Conservation (phyloP, 2,888 invertebrate species). For the Incurvaria masculella region DNA sequence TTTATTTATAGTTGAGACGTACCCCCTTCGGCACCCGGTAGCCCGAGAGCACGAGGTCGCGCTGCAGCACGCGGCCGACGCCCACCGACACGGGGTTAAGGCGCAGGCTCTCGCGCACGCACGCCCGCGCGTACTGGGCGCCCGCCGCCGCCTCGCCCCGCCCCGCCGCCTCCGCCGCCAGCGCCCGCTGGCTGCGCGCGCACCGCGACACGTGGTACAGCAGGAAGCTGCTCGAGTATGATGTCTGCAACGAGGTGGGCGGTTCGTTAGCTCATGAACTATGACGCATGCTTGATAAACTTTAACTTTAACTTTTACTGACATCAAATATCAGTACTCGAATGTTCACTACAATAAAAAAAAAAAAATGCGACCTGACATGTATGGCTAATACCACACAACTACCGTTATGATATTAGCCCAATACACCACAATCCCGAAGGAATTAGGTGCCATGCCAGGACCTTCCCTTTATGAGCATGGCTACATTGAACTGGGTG, state of each 20-base stretch:
- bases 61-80: constrained; percentile 69
- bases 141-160: constrained; percentile 56
- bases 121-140: constrained; percentile 72
- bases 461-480: too few species aligned
- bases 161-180: constrained; percentile 43
- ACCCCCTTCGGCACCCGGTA: constrained; percentile 76
- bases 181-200: constrained; percentile 59
- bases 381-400: too few species aligned
- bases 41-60: constrained; percentile 66
- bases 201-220: constrained; percentile 78
- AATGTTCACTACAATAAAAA: not conserved
- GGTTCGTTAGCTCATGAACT: too few species aligned
- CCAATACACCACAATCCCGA: too few species aligned
- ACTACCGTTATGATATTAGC: too few species aligned
- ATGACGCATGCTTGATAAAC: too few species aligned
- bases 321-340: too few species aligned
- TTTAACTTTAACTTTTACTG: too few species aligned
- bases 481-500: too few species aligned
- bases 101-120: constrained; percentile 80
- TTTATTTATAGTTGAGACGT: too few species aligned
- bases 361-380: too few species aligned
- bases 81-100: constrained; percentile 83
- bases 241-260: constrained; percentile 63
- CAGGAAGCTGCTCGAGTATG: constrained; percentile 72
- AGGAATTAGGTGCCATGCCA: too few species aligned